Conservation (phyloP, 2,113 vertebrate species). For the Felis chaus region DNA sequence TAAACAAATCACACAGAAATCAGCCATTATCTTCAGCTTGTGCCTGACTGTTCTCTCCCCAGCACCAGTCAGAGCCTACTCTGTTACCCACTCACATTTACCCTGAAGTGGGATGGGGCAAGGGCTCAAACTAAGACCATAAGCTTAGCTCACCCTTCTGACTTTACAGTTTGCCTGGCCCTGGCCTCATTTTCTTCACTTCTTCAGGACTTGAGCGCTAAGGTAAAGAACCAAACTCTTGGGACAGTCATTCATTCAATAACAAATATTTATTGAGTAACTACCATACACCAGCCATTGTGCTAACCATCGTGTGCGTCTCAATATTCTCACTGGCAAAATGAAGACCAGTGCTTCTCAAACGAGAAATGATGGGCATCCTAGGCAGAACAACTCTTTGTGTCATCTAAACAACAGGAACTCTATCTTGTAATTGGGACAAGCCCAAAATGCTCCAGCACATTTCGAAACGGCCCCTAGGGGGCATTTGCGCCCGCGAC, state of each 20-base stretch:
- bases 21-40: background rate
- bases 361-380: background rate
- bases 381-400: background rate
- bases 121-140: background rate
- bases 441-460: background rate
- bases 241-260: background rate
- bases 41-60: background rate
- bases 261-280: background rate
- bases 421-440: background rate
- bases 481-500: background rate
- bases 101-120: background rate
- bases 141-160: background rate
- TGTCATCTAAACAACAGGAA: background rate
- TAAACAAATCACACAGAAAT: background rate
- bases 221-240: background rate
- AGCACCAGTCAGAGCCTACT: background rate
- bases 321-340: background rate
- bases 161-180: background rate
- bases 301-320: background rate
- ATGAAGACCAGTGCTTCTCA: background rate
- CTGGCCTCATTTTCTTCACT: background rate
- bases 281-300: background rate
- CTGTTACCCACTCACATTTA: background rate
- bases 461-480: background rate
- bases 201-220: background rate